Conservation (phyloP, 2,888 invertebrate species). For the Drosophila atripex region DNA sequence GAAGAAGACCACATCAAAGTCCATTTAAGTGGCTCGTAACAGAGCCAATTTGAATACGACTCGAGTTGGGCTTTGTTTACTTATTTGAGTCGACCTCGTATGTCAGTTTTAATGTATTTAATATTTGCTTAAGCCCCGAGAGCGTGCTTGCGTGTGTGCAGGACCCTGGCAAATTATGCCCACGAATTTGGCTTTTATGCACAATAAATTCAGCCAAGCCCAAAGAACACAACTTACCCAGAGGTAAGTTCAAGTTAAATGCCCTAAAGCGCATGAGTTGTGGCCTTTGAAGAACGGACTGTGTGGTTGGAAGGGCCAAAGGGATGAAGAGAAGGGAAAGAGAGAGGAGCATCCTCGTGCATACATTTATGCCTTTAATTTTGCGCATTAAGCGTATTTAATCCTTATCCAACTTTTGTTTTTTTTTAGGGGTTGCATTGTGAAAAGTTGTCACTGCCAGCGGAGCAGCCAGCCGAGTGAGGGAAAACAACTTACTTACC, state of each 20-base stretch:
- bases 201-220: constrained; percentile 63
- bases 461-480: background rate
- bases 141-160: constrained; percentile 10
- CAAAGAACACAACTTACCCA: constrained; percentile 19
- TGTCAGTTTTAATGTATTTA: constrained; percentile 76
- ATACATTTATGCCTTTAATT: constrained; percentile 70
- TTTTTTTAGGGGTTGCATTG: constrained; percentile 38
- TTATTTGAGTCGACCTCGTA: constrained; percentile 42
- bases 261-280: constrained; percentile 60
- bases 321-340: background rate
- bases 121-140: constrained; percentile 65
- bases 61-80: constrained; percentile 47
- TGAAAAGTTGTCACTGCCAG: constrained; percentile 31
- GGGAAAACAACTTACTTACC: constrained; percentile 63
- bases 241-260: constrained; percentile 61
- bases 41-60: constrained; percentile 64
- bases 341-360: constrained; percentile 29
- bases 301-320: background rate
- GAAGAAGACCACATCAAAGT: constrained; percentile 64
- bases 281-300: constrained; percentile 64
- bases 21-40: constrained; percentile 46
- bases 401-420: constrained; percentile 57
- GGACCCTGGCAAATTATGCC: constrained; percentile 55
- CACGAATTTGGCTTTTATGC: constrained; percentile 65
- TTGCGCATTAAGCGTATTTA: constrained; percentile 76